Percentiles rank a stretch among this genome's conserved stretches.
Conservation (phyloP, 2,113 vertebrate genomes). For the Mola mola region DNA sequence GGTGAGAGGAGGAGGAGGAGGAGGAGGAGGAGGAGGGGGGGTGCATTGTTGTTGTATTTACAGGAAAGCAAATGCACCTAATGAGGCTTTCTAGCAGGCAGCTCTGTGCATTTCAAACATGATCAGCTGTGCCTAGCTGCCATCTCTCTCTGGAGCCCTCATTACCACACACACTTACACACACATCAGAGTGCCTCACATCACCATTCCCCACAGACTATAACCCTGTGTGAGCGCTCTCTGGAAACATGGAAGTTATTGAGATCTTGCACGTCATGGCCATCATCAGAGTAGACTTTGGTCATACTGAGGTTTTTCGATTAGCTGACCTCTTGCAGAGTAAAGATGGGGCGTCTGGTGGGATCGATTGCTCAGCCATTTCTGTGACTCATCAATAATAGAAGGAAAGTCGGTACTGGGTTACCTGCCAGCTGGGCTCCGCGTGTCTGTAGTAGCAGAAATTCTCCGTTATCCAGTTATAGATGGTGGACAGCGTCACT, state of each 20-base stretch:
- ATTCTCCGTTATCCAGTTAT: conserved; percentile 88
- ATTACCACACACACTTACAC: conserved; percentile 72
- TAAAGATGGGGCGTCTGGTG: conserved; percentile 25
- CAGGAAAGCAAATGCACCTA: conserved; percentile 78
- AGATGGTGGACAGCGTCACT: conserved; percentile 88
- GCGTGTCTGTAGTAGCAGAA: conserved; percentile 89
- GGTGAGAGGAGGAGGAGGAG: conserved; percentile 8
- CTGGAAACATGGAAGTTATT: conserved; percentile 57
- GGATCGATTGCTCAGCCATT: conserved; percentile 62
- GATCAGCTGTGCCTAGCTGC: conserved; percentile 79
- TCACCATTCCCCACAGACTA: conserved; percentile 59
- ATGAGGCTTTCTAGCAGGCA: conserved; percentile 81
- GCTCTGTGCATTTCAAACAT: conserved; percentile 79
- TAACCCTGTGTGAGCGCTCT: conserved; percentile 49
- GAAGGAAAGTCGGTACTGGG: conserved; percentile 25
- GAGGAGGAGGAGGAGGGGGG: conserved; percentile 19
- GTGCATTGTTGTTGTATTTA: conserved; percentile 76
- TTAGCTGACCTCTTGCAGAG: too few species aligned
- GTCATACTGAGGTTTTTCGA: too few species aligned
- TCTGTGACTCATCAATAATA: conserved; percentile 71
- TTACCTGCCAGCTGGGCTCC: conserved; percentile 91
- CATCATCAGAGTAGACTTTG: too few species aligned
- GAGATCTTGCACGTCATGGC: background rate
- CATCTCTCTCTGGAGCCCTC: conserved; percentile 78
- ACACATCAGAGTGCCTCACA: conserved; percentile 45